Evolutionary conservation across 1,140 invertebrate species (phyloP).

Genomic region (Neocloeon triangulifer): DNA sequence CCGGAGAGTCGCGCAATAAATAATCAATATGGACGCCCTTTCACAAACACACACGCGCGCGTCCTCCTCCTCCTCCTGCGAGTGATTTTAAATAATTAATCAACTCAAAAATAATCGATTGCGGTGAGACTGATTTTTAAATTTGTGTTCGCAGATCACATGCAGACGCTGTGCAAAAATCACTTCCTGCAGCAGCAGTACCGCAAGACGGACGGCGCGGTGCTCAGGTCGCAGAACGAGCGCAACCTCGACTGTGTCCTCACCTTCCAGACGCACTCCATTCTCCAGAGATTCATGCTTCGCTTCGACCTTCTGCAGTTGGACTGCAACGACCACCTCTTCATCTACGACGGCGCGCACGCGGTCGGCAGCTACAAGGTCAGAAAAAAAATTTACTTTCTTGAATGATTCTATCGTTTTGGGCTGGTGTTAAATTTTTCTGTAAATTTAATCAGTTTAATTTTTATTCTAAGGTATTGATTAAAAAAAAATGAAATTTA

Average conservation of each 20-base stretch:
- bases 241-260: conserved; percentile 71
- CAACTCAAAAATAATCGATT: too few species aligned
- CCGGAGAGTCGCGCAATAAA: too few species aligned
- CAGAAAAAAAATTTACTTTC: conserved; percentile 9
- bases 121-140: too few species aligned
- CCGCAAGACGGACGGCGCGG: conserved; percentile 73
- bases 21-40: too few species aligned
- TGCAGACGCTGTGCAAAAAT: conserved; percentile 64
- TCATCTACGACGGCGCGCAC: conserved; percentile 79
- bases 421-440: background rate
- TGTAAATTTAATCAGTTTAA: background rate
- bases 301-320: conserved; percentile 56
- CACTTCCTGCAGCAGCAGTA: conserved; percentile 67
- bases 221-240: conserved; percentile 69
- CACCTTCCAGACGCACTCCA: conserved; percentile 82
- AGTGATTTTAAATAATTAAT: too few species aligned
- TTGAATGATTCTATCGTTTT: background rate
- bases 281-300: conserved; percentile 80
- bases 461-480: background rate
- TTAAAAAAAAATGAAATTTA: too few species aligned
- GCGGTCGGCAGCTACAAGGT: conserved; percentile 70
- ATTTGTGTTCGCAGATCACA: conserved; percentile 55
- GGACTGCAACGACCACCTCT: conserved; percentile 83
- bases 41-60: too few species aligned
- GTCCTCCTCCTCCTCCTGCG: too few species aligned